These are phyloP conservation scores for Accipiter cooperii DNA, from an alignment of 2,113 vertebrate genomes.

Conservation along the genomic window DNA sequence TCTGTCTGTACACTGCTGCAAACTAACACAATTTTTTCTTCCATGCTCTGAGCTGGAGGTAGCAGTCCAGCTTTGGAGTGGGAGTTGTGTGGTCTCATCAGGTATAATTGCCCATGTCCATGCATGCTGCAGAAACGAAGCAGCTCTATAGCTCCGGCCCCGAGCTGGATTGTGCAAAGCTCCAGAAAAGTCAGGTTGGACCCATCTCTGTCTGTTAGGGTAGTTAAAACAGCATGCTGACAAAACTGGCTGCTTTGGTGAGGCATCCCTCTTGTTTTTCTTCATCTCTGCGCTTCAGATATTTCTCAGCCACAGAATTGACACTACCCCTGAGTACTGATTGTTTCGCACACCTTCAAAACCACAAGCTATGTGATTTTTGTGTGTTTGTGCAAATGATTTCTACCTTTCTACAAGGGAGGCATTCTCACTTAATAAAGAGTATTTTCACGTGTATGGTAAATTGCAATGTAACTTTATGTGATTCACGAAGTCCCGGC, in stretches of 20 bases:
- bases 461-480: neutral
- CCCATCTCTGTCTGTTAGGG: neutral
- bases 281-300: neutral
- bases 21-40: accelerated
- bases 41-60: neutral
- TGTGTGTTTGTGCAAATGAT: neutral
- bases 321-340: no score
- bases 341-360: neutral
- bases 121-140: neutral
- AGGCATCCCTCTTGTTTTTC: neutral
- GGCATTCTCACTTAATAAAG: neutral
- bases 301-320: neutral
- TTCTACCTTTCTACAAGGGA: neutral
- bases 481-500: neutral
- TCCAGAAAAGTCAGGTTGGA: neutral
- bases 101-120: neutral
- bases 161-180: neutral
- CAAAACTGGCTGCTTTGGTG: neutral
- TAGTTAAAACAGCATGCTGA: neutral
- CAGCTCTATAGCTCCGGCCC: neutral
- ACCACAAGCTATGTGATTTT: neutral
- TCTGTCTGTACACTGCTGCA: neutral
- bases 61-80: neutral
- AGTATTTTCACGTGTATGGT: neutral
- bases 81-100: neutral